Base-by-base conservation (phyloP, 53 echinoderm and acorn worm genomes). In the Zoroaster sp. region DNA sequence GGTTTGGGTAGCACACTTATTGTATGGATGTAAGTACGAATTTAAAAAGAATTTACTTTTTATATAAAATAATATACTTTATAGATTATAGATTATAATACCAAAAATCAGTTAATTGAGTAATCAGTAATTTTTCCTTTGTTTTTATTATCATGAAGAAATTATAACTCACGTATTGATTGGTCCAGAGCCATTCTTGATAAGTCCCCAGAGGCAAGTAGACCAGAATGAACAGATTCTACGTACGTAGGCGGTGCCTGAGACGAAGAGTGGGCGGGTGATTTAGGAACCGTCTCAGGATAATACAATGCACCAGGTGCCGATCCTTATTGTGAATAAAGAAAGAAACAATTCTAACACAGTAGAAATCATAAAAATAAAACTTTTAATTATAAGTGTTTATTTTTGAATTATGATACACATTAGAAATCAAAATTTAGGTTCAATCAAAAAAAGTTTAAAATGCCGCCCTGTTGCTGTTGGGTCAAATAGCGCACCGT, bases 121-220 rank as follows among this genome's bases (percentile, higher is more conserved):
- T n/a, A 17, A 17, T 14, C 1, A 51, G 3, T 31, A 4, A 13
- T 87, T 7, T 17, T 67, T 23, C 47, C 15, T 83, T 87, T 30
- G 86, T 76, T 77, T 52, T 51, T 69, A 4, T 37, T 69, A 38
- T 40, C 47, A 33, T 74, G 20, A 87, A 92, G 92, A 51, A 75
- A 80, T 52, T 83, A 72, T 72, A 89, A 78, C 78, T 78, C 78
- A 78, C 81, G 66, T 66, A 66, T 44, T 20, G 81, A 67, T 81
- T 66, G 81, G 68, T 81, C 67, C 81, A 66, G 40, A 12, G 66
- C 66, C 10, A 21, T 35, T 79, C 40, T 38, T 11, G 37, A 38
- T 12, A 63, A 49, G 13, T 54, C 39, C 7, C 79, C 63, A 10
- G 79, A 79, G 12, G 55, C 65, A 9, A 44, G 44, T 8, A 66